Evolutionary conservation across 1,140 invertebrate species (phyloP).

Genomic region (Radopholus similis): DNA sequence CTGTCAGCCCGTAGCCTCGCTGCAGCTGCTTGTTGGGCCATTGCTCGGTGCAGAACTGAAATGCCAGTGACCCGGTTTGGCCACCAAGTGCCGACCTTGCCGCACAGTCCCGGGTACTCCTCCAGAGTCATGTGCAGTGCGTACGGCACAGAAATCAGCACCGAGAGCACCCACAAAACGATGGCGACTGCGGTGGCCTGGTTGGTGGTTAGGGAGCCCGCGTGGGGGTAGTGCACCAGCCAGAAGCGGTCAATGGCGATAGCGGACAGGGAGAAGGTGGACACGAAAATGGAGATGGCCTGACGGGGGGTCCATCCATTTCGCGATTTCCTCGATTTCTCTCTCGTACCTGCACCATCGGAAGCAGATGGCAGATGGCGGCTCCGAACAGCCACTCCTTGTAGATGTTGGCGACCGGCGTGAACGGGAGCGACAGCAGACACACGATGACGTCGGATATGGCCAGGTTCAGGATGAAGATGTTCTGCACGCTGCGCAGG

Average conservation of each 20-base stretch:
- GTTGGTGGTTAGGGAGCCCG: slow-evolving; percentile 37
- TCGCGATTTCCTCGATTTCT: not conserved
- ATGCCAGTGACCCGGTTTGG: not conserved
- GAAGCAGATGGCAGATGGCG: slow-evolving; percentile 59
- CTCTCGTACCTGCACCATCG: slow-evolving; percentile 55
- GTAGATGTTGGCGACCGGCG: slow-evolving; percentile 66
- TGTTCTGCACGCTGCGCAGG: slow-evolving; percentile 80
- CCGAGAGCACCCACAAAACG: slow-evolving; percentile 56
- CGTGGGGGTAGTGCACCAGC: slow-evolving; percentile 50
- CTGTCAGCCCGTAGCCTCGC: slow-evolving; percentile 43
- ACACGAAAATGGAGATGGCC: slow-evolving; percentile 54
- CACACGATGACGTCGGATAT: slow-evolving; percentile 89
- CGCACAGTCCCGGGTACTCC: slow-evolving; percentile 38
- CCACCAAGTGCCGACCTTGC: slow-evolving; percentile 4
- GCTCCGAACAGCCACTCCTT: slow-evolving; percentile 61
- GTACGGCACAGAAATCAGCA: slow-evolving; percentile 60
- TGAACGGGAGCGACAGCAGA: slow-evolving; percentile 86
- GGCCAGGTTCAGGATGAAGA: slow-evolving; percentile 93
- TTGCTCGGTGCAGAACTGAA: slow-evolving; percentile 53
- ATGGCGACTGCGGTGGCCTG: slow-evolving; percentile 35
- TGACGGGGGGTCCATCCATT: slow-evolving; percentile 14
- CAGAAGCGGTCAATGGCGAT: slow-evolving; percentile 59
- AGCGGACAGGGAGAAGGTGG: slow-evolving; percentile 51
- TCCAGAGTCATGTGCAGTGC: slow-evolving; percentile 58
- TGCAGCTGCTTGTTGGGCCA: slow-evolving; percentile 46